phyloP scores from a whole-genome alignment of 1,140 invertebrate species.

The Gonatopus flavifemur region DNA sequence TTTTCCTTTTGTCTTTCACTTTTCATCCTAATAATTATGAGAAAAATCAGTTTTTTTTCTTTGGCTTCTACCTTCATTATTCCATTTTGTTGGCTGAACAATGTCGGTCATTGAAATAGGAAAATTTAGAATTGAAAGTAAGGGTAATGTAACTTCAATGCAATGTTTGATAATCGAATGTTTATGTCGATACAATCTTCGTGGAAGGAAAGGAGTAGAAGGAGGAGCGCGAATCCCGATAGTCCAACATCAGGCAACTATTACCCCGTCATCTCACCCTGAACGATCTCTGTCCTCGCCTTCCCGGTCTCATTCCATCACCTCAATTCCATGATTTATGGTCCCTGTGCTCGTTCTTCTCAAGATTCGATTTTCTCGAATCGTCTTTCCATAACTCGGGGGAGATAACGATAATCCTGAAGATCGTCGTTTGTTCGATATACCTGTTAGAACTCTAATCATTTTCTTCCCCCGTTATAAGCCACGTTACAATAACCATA shows the following conservation, averaged over 20 bases:
- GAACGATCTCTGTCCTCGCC: slow-evolving; percentile 1
- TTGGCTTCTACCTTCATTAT: too few species aligned
- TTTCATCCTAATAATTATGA: too few species aligned
- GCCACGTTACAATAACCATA: too few species aligned
- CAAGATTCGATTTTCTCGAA: slow-evolving; percentile 25
- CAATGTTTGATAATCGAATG: slow-evolving; percentile 1
- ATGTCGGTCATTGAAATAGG: too few species aligned
- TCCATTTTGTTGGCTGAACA: too few species aligned
- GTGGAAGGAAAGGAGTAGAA: too few species aligned
- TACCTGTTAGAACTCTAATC: too few species aligned
- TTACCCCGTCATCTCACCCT: slow-evolving; percentile 13
- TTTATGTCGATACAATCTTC: neutral
- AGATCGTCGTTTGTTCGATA: slow-evolving; percentile 20
- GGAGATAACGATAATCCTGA: slow-evolving; percentile 19
- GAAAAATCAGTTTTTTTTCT: too few species aligned
- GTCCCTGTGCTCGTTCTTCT: slow-evolving; percentile 8
- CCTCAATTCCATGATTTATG: slow-evolving; percentile 12
- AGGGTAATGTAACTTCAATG: too few species aligned
- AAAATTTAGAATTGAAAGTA: too few species aligned
- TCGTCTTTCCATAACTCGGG: neutral
- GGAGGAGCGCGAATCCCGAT: slow-evolving; percentile 18
- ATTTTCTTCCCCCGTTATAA: too few species aligned
- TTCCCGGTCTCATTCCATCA: neutral
- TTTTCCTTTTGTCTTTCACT: slow-evolving; percentile 1
- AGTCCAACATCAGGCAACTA: slow-evolving; percentile 31